Conservation (phyloP, 2,113 vertebrate species). For the Festucalex cinctus region DNA sequence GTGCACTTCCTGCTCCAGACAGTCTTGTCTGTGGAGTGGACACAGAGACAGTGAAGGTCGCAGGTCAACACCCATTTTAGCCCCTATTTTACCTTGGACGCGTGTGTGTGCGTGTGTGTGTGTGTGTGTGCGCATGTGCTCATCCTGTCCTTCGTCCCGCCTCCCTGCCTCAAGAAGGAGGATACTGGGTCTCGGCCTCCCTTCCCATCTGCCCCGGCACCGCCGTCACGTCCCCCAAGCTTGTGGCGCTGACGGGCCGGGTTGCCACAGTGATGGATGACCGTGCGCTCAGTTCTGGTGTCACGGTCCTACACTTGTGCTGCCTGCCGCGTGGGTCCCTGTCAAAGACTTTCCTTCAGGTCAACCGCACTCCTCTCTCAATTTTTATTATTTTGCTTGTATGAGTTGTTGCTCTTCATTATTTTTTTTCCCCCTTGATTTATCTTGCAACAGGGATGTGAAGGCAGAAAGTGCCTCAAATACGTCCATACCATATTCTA, state of each 20-base stretch:
- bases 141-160: constrained; percentile 38
- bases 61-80: constrained; percentile 47
- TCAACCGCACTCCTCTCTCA: constrained; percentile 28
- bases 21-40: constrained; percentile 50
- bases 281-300: constrained; percentile 57
- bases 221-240: constrained; percentile 42
- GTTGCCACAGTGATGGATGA: constrained; percentile 68
- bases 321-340: constrained; percentile 58
- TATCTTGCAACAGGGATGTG: constrained; percentile 37
- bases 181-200: constrained; percentile 50
- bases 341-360: constrained; percentile 64
- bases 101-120: constrained; percentile 9
- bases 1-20: constrained; percentile 52
- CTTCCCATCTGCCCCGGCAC: constrained; percentile 68
- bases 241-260: constrained; percentile 54
- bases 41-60: constrained; percentile 42
- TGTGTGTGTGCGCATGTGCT: constrained; percentile 17
- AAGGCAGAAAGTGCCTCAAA: constrained; percentile 21
- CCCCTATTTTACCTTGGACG: constrained; percentile 33
- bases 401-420: constrained; percentile 11
- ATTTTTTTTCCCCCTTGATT: constrained; percentile 23
- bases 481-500: not conserved
- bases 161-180: constrained; percentile 33
- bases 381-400: not conserved
- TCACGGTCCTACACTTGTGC: constrained; percentile 60